Conservation (phyloP, 2,888 invertebrate genomes). For the Dysmachus trigonus region DNA sequence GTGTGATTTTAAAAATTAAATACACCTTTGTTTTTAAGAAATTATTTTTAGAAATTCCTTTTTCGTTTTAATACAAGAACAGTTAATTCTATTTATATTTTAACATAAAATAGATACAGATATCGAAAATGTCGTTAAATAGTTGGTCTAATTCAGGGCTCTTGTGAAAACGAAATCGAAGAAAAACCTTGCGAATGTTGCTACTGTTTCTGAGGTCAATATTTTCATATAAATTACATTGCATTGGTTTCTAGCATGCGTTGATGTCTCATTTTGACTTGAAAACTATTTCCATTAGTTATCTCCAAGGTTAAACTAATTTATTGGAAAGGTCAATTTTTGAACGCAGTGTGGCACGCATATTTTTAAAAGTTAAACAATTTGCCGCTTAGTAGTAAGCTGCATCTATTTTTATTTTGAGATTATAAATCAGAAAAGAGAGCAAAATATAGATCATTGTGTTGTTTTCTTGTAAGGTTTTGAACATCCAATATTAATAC, state of each 20-base stretch:
- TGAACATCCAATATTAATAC: too few species aligned
- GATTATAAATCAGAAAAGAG: not conserved
- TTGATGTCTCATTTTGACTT: not conserved
- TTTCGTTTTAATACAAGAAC: too few species aligned
- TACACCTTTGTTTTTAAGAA: not conserved
- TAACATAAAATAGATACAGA: too few species aligned
- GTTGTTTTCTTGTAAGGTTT: too few species aligned
- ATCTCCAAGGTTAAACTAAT: not conserved
- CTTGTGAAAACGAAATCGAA: not conserved
- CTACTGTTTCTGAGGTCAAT: not conserved
- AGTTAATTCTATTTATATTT: not conserved
- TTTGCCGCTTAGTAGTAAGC: not conserved
- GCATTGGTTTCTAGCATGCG: not conserved
- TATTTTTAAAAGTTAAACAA: not conserved
- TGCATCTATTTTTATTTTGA: not conserved
- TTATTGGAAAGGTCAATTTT: not conserved
- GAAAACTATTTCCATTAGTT: not conserved
- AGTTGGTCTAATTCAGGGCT: not conserved
- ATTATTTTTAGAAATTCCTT: not conserved
- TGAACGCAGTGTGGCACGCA: not conserved
- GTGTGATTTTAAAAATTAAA: not conserved
- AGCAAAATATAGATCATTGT: not conserved
- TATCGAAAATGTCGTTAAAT: not conserved
- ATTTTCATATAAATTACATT: not conserved
- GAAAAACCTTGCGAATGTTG: not conserved